A percentile compares a stretch with the other conserved stretches of the same genome.
Evolutionary conservation across 2,797 vertebrate species (phyloP).

Genomic region (Myripristis murdjan): DNA sequence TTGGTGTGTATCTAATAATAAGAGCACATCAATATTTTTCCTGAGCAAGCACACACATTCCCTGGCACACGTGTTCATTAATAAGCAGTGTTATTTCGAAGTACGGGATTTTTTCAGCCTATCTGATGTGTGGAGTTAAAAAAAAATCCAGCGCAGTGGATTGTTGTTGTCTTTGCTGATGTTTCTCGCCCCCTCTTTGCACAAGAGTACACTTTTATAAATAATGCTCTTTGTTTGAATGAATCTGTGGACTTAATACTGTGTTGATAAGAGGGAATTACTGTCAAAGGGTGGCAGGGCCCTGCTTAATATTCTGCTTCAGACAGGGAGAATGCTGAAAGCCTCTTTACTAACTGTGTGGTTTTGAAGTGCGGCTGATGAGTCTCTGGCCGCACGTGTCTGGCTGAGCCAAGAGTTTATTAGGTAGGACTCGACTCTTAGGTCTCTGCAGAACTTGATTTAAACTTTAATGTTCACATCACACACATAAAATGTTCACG

Average conservation of each 20-base stretch:
- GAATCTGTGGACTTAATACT: constrained; percentile 64
- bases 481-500: background rate
- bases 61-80: constrained; percentile 19
- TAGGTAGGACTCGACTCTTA: background rate
- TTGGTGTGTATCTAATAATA: constrained; percentile 46
- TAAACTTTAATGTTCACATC: background rate
- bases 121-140: constrained; percentile 26
- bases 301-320: constrained; percentile 75
- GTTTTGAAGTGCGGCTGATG: constrained; percentile 66
- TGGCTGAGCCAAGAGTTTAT: constrained; percentile 3
- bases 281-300: constrained; percentile 54
- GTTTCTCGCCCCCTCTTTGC: constrained; percentile 36
- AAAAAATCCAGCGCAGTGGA: constrained; percentile 21
- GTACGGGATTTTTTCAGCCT: constrained; percentile 24
- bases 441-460: constrained; percentile 1
- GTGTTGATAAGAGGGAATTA: constrained; percentile 64
- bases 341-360: constrained; percentile 68
- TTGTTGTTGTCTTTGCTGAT: constrained; percentile 45
- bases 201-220: constrained; percentile 63
- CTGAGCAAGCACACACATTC: constrained; percentile 28
- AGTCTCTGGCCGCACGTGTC: constrained; percentile 50
- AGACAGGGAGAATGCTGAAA: constrained; percentile 62
- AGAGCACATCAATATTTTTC: constrained; percentile 49
- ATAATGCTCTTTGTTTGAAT: constrained; percentile 79
- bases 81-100: constrained; percentile 38